Evolutionary conservation across 2,113 vertebrate genomes (phyloP).

Genomic region (Eulacestoma nigropectus): DNA sequence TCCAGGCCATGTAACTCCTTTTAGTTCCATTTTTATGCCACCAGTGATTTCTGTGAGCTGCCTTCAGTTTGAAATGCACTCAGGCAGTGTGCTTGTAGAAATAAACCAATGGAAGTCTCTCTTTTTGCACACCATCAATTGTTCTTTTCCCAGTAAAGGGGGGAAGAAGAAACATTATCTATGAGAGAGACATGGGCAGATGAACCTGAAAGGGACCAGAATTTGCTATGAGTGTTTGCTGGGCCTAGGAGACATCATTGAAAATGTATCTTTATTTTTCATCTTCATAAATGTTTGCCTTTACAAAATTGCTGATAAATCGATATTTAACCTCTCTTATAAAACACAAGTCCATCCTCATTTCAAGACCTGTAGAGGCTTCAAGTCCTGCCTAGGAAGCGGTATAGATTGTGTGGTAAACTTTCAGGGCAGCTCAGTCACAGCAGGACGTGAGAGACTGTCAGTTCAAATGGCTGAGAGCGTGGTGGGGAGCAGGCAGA

Average conservation of each 20-base stretch:
- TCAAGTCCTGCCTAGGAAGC: neutral
- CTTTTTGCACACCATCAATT: neutral
- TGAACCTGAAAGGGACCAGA: neutral
- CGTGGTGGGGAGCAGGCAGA: neutral
- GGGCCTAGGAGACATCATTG: neutral
- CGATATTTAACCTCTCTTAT: neutral
- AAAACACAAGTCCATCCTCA: neutral
- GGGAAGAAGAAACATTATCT: neutral
- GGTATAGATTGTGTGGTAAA: neutral
- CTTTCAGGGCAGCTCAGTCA: neutral
- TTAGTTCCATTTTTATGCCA: neutral
- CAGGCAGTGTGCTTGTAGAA: neutral
- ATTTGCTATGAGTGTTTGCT: neutral
- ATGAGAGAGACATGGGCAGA: neutral
- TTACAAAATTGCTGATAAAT: neutral
- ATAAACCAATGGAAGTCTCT: neutral
- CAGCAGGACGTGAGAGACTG: neutral
- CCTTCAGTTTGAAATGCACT: neutral
- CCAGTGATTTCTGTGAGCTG: neutral
- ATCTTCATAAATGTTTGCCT: neutral
- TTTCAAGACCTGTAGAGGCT: neutral
- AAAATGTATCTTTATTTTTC: neutral
- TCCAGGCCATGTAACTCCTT: neutral
- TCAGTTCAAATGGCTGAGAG: neutral
- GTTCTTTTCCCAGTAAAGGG: neutral